Evolutionary conservation across 2,113 vertebrate genomes (phyloP).

Genomic region (Dryoscopus gambensis): DNA sequence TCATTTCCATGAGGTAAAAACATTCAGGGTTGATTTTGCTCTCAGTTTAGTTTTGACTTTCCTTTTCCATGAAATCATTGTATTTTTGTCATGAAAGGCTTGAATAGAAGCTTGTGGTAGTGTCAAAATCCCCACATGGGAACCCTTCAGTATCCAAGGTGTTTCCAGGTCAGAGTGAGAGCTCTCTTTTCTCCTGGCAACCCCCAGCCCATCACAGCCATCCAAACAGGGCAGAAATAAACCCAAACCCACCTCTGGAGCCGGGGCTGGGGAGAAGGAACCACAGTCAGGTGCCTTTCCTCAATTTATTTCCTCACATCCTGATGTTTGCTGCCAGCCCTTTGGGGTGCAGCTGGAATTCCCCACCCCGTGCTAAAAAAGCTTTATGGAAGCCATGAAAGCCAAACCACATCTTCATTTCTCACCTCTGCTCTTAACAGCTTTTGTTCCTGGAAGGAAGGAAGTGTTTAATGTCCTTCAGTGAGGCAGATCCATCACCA

Average conservation of each 20-base stretch:
- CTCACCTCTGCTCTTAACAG: not conserved
- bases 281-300: not conserved
- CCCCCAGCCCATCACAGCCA: not conserved
- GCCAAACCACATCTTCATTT: not conserved
- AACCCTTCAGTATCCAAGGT: not conserved
- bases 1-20: slow-evolving; percentile 55
- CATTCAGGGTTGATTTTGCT: slow-evolving; percentile 17
- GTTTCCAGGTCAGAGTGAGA: not conserved
- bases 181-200: not conserved
- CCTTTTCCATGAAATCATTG: not conserved
- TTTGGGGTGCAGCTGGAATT: not conserved
- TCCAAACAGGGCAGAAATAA: not conserved
- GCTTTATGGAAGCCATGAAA: not conserved
- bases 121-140: not conserved
- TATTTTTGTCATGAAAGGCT: not conserved
- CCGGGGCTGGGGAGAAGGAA: not conserved
- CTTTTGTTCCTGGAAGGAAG: not conserved
- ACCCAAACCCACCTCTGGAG: not conserved
- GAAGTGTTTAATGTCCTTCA: not conserved
- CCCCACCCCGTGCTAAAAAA: not conserved
- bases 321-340: not conserved
- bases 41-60: not conserved
- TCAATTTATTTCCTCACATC: not conserved
- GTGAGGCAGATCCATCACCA: not conserved
- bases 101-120: not conserved